Evolutionary conservation across 2,113 vertebrate species (phyloP).

Genomic region (Antigone vipio): DNA sequence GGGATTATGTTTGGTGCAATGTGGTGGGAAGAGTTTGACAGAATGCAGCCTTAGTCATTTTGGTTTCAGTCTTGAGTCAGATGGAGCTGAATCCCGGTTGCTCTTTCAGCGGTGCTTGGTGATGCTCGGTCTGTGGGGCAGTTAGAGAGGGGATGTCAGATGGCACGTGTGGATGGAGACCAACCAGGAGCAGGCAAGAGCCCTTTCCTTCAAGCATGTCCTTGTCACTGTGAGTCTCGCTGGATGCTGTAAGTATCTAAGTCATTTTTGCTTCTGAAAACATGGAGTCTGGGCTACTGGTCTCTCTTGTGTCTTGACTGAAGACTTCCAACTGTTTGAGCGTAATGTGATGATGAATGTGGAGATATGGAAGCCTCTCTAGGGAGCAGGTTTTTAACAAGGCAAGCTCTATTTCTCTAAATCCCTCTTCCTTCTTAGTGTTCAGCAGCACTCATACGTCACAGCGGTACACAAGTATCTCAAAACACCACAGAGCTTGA

Average conservation of each 20-base stretch:
- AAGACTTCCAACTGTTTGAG: background rate
- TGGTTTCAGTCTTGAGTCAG: accelerated
- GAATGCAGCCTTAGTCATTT: accelerated
- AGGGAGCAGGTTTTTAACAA: background rate
- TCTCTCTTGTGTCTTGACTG: background rate
- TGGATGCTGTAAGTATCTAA: background rate
- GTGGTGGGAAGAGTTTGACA: accelerated
- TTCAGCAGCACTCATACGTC: accelerated
- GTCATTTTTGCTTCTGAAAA: accelerated
- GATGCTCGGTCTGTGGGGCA: background rate
- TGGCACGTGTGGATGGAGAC: accelerated
- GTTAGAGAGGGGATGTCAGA: too few relatives aligned
- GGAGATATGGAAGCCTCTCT: background rate
- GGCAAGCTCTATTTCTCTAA: background rate
- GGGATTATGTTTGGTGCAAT: accelerated
- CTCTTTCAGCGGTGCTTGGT: background rate
- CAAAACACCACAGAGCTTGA: background rate
- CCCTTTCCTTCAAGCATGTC: accelerated
- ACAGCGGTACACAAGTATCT: accelerated
- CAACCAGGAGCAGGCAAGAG: background rate
- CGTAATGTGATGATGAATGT: background rate
- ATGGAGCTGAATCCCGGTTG: accelerated
- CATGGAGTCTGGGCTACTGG: background rate
- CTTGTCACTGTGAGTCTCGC: accelerated
- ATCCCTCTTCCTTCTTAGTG: accelerated